A percentile compares a stretch with the other conserved stretches of the same genome.
phyloP scores from a whole-genome alignment of 2,888 invertebrate species.

The Liodrosophila aerea region DNA sequence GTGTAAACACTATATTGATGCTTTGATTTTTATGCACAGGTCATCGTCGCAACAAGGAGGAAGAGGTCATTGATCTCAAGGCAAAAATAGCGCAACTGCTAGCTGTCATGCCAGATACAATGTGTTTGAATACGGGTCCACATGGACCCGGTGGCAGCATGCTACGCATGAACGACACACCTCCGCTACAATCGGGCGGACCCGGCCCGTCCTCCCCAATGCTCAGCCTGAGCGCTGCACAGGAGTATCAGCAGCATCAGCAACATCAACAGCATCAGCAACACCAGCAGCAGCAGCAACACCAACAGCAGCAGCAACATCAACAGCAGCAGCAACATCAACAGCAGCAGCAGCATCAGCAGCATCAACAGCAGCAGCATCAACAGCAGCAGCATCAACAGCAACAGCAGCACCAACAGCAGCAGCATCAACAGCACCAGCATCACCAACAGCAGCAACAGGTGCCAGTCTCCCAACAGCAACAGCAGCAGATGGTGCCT shows the following conservation, averaged over 20 bases:
- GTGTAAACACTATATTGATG: not conserved
- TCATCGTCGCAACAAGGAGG: slow-evolving; percentile 91
- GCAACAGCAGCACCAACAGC: slow-evolving; percentile 43
- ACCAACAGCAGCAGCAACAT: slow-evolving; percentile 42
- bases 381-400: slow-evolving; percentile 51
- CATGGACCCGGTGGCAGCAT: slow-evolving; percentile 84
- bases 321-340: slow-evolving; percentile 42
- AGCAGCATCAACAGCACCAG: slow-evolving; percentile 47
- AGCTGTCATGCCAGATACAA: slow-evolving; percentile 91
- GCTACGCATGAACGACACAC: slow-evolving; percentile 84
- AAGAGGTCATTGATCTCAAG: slow-evolving; percentile 95
- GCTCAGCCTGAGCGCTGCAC: slow-evolving; percentile 77
- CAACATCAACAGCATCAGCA: slow-evolving; percentile 61
- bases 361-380: slow-evolving; percentile 30
- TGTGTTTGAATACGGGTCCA: slow-evolving; percentile 84
- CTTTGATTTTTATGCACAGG: slow-evolving; percentile 83
- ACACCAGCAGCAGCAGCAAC: slow-evolving; percentile 45
- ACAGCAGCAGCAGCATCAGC: slow-evolving; percentile 39
- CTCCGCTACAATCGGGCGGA: slow-evolving; percentile 77
- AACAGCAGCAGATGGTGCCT: slow-evolving; percentile 70
- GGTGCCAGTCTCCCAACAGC: slow-evolving; percentile 59
- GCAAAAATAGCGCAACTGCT: slow-evolving; percentile 95
- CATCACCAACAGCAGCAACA: slow-evolving; percentile 48
- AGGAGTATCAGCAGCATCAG: slow-evolving; percentile 66
- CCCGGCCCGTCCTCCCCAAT: slow-evolving; percentile 82